Evolutionary conservation across 1,140 invertebrate species (phyloP).

Genomic region (Andricus grossulariae): DNA sequence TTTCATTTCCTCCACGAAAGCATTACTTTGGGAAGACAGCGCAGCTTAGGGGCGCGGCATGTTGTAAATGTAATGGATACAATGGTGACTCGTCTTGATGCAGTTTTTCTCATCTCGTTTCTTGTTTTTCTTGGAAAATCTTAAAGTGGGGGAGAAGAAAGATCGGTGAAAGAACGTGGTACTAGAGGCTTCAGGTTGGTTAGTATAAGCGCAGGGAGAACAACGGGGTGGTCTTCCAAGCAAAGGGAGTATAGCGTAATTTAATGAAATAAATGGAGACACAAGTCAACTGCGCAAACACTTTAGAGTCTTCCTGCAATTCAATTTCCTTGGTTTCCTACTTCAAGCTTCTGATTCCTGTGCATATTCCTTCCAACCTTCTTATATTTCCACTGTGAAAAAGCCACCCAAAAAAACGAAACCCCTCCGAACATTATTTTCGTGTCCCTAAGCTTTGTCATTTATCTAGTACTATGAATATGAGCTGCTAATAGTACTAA

Average conservation of each 20-base stretch:
- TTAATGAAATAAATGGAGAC: constrained; percentile 68
- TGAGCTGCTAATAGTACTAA: constrained; percentile 5
- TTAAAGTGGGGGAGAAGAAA: not conserved
- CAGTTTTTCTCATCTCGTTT: not conserved
- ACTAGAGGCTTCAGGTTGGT: constrained; percentile 12
- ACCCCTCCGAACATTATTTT: not conserved
- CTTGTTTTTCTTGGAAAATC: constrained; percentile 2
- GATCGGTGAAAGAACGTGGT: not conserved
- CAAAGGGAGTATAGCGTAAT: constrained; percentile 52
- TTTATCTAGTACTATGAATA: constrained; percentile 1
- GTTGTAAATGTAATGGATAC: constrained; percentile 17
- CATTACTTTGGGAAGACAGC: not conserved
- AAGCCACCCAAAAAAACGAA: not conserved
- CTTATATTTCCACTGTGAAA: not conserved
- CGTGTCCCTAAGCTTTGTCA: not conserved
- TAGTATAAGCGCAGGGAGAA: constrained; percentile 23
- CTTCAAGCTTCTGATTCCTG: constrained; percentile 38
- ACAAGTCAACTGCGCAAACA: constrained; percentile 60
- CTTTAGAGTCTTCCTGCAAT: constrained; percentile 55
- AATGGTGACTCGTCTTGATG: not conserved
- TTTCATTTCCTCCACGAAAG: not conserved
- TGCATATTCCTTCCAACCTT: not conserved
- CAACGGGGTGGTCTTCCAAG: constrained; percentile 33
- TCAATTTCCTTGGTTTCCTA: constrained; percentile 62
- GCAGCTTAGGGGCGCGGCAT: not conserved